Evolutionary conservation across 2,797 vertebrate genomes (phyloP).

Genomic region (Rhynchotus rufescens): DNA sequence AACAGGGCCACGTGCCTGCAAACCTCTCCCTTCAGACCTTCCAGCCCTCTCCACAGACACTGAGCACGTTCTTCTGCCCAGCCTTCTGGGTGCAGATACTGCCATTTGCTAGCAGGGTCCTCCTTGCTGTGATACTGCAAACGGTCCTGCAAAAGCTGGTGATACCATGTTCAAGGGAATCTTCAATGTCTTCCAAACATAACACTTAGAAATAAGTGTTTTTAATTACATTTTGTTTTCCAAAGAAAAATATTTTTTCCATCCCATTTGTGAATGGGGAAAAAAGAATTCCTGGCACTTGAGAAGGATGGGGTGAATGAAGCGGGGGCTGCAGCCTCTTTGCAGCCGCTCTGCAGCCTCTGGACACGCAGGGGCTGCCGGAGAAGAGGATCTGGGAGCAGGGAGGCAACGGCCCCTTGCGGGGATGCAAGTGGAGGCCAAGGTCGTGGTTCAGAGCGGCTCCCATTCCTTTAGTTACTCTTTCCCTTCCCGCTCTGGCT

Average conservation of each 20-base stretch:
- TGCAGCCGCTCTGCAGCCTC: too few relatives aligned
- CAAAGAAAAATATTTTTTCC: background rate
- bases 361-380: too few relatives aligned
- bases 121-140: rapidly evolving
- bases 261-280: background rate
- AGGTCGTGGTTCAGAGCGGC: background rate
- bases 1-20: background rate
- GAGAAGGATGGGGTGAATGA: too few relatives aligned
- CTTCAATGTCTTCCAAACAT: background rate
- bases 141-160: rapidly evolving
- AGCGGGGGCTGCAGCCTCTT: too few relatives aligned
- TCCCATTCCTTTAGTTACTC: background rate
- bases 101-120: background rate
- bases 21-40: background rate
- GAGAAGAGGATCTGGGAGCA: background rate
- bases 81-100: rapidly evolving
- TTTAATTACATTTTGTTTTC: background rate
- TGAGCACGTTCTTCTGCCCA: background rate
- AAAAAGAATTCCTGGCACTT: too few relatives aligned
- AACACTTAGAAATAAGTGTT: background rate
- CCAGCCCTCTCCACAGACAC: too few relatives aligned
- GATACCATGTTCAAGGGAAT: background rate
- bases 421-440: background rate
- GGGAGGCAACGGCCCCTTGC: background rate
- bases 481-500: background rate